Percentiles rank a stretch among this genome's conserved stretches.
Conservation (phyloP, 2,888 invertebrate species). For the Xylocampa areola region DNA sequence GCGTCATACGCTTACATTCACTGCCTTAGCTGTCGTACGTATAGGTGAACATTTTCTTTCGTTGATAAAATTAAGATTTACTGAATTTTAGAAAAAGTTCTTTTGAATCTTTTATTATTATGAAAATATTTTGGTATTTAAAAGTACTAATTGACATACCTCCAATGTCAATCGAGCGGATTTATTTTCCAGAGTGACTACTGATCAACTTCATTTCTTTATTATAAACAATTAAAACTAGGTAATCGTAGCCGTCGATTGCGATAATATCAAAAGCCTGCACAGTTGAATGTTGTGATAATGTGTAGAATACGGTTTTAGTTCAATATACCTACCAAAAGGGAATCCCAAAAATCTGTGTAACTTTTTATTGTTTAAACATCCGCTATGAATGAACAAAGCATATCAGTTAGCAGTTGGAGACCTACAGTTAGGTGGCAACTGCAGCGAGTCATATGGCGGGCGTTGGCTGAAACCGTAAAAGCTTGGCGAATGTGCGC, state of each 20-base stretch:
- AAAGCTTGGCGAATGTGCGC: slow-evolving; percentile 74
- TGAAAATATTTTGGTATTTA: no score
- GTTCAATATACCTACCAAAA: slow-evolving; percentile 12
- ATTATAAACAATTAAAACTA: no score
- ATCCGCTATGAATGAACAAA: slow-evolving; percentile 21
- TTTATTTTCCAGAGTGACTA: no score
- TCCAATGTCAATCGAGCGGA: no score
- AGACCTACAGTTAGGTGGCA: slow-evolving; percentile 62
- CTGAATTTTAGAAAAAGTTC: no score
- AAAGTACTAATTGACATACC: no score
- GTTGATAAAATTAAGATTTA: no score
- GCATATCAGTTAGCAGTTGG: slow-evolving; percentile 51
- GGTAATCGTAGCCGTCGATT: no score
- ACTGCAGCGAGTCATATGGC: slow-evolving; percentile 78
- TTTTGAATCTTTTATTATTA: no score
- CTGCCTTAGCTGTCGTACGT: slow-evolving; percentile 48
- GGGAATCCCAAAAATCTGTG: slow-evolving; percentile 32
- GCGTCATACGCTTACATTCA: slow-evolving; percentile 62
- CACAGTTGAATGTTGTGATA: no score
- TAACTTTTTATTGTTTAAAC: slow-evolving; percentile 22
- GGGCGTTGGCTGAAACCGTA: slow-evolving; percentile 83
- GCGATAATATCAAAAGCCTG: no score
- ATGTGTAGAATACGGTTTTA: not conserved
- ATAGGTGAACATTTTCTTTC: slow-evolving; percentile 52
- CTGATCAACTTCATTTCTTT: no score